phyloP scores from a whole-genome alignment of 92 coral and sea anemone species.

The Isaurus tuberculatus region DNA sequence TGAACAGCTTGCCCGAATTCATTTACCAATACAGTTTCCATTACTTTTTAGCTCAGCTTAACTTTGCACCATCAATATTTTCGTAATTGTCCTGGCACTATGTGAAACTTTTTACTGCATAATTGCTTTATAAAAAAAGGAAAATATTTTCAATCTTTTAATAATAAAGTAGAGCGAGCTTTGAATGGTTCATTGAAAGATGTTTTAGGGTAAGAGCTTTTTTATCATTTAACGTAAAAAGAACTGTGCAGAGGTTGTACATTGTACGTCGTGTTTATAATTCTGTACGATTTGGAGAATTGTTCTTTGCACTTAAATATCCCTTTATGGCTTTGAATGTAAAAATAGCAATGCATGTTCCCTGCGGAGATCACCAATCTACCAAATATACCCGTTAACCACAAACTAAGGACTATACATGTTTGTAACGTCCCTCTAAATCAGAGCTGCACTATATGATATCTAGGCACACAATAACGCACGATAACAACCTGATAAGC shows the following conservation, averaged over 20 bases:
- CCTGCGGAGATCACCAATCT: not conserved
- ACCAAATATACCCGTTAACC: not conserved
- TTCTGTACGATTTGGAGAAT: not conserved
- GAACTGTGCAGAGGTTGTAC: not conserved
- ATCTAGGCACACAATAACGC: slow-evolving; percentile 5
- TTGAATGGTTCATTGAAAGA: too few species aligned
- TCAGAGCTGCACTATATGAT: slow-evolving; percentile 31
- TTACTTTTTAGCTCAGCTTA: too few species aligned
- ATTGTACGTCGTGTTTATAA: not conserved
- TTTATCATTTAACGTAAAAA: not conserved
- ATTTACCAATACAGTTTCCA: not conserved
- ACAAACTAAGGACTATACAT: not conserved
- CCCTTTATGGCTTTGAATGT: not conserved
- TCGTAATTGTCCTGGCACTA: too few species aligned
- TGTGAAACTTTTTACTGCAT: too few species aligned
- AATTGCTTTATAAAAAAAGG: too few species aligned
- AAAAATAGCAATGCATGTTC: not conserved
- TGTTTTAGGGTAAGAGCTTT: not conserved
- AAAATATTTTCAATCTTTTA: too few species aligned
- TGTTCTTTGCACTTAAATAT: too few species aligned
- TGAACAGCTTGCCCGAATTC: not conserved
- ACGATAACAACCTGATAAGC: slow-evolving; percentile 45
- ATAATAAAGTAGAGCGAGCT: too few species aligned
- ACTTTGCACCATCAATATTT: too few species aligned
- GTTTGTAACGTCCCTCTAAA: not conserved